Base-by-base conservation (phyloP, 2,888 invertebrate genomes). In the Cylloceria caligata region DNA sequence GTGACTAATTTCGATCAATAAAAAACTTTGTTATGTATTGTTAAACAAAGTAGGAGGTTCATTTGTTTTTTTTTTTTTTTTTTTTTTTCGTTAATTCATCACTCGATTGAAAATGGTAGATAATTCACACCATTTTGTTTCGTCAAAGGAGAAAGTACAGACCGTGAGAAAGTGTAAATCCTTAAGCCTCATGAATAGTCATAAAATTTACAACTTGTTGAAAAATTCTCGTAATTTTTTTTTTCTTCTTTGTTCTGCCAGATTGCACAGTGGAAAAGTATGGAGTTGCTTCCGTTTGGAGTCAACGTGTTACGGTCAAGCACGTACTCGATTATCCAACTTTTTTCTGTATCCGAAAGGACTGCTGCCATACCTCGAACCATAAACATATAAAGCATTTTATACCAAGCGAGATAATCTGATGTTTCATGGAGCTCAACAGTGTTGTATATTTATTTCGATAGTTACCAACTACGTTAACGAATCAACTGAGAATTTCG, bases 181-280 rank as follows among this genome's bases (percentile, higher is more conserved):
- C 42, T 67, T 24, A 4, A 19, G 30, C 6, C 69, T 69, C 69
- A 57, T 42, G 55, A 42, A 55, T 42, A 55, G 49, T 24, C 39
- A 55, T 57, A 24, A 55, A 69, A 69, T 57, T 55, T 55, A 65
- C 47, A 30, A 47, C 24, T 30, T 27, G 16, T 47, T 27, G 11
- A 5, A 27, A 67, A 45, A 30, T 30, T 67, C 4, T 16, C 11
- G 13, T 42, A n/a, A 42, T 27, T 47, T 21, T 39, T 42, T 36
- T 62, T 42, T 36, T 27, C 27, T 64, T 39, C 27, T n/a, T 27
- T n/a, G n/a, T 27, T 47, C 27, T 30, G 30, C 42, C 11, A 6
- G 13, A 24, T 39, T 24, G 21, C 39, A 42, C 24, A 13, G 42
- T 27, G 42, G 30, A 67, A 45, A 67, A 67, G 19, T 30, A 24